Evolutionary conservation across 2,888 invertebrate genomes (phyloP), one percentile per base, ranked within the genome.

Genomic region (Lycaena phlaeas): DNA sequence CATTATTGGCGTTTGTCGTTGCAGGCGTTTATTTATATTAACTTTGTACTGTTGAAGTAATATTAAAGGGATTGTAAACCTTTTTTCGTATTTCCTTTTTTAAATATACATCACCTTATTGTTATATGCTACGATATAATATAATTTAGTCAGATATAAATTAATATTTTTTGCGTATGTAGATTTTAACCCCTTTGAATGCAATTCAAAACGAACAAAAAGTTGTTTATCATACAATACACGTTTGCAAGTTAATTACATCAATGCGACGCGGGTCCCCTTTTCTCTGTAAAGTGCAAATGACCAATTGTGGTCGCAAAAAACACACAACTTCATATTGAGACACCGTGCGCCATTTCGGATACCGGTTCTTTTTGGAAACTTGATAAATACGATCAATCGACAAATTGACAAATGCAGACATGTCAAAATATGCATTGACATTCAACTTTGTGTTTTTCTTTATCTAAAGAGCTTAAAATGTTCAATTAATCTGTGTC

Each of bases 221-320:
- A 18, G 14, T 17, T 15, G 28, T 25, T 18, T 29, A 25, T n/a
- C 11, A 36, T n/a, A 11, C 17, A 30, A 26, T 14, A 30, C 14
- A 12, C 17, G 37, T 27, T 14, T 39, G 26, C 37, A 31, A 22
- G 34, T 22, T 11, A 42, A 17, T 34, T 47, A 45, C 45, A 41
- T 45, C 45, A 46, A 44, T 49, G 41, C 37, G n/a, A n/a, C n/a
- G 28, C 42, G 40, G 44, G 37, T 38, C 25, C 41, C 25, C 39
- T 41, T 38, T 41, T 38, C 38, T 40, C 40, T 31, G 3, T 38
- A 40, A 44, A 47, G 38, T 43, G 43, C 48, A 48, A 41, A 44
- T 44, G 38, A 39, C 38, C 38, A 44, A 44, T 42, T 44, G 48
- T 41, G 38, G 40, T 27, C 12, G 34, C 38, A 39, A 36, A 40